Evolutionary conservation across 64 coral and sea anemone genomes (phyloP), one percentile per base, ranked within the genome.

Genomic region (Orbicella faveolata): DNA sequence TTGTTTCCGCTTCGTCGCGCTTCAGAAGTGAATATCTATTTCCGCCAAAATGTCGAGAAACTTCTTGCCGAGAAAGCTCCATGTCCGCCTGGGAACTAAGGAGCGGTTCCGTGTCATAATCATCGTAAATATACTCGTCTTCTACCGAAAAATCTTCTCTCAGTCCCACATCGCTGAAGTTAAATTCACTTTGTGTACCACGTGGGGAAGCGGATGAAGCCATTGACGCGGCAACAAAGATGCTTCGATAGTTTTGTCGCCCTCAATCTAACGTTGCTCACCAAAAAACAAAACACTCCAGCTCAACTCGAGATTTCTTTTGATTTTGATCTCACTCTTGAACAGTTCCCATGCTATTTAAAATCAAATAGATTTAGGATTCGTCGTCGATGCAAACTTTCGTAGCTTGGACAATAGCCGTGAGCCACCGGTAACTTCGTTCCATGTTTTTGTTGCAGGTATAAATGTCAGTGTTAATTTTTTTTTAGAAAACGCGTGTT

Each of bases 101-200:
- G 13, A 84, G 63, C 1, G 81, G 81, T 19, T 84, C 81, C 2
- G 64, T 51, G 52, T 84, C 81, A 51, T 84, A 84, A 70, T 84
- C 81, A 25, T 84, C 81, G 23, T 84, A 84, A 16, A 84, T 84
- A 70, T 84, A 84, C 44, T 84, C 81, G 39, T 84, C 81, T 84
- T 84, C 81, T 0, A 84, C 81, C 10, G 81, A 3, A 84, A 84
- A 84, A 72, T 84, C 81, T 34, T 70, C 81, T 84, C 36, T 84
- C 4, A 39, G 37, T 15, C 62, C 34, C 9, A 63, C 81, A 44
- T 84, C 64, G 41, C 21, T 52, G 23, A 39, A 70, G 21, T 69
- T 84, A 70, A 48, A 70, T 69, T 84, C 63, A 11, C 20, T 51
- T 66, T 36, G 66, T 3, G 30, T 51, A 84, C 17, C 81, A 69